Evolutionary conservation across 2,888 invertebrate species (phyloP), one percentile per base, ranked within the genome.

Genomic region (Rotaria magnacalcarata): DNA sequence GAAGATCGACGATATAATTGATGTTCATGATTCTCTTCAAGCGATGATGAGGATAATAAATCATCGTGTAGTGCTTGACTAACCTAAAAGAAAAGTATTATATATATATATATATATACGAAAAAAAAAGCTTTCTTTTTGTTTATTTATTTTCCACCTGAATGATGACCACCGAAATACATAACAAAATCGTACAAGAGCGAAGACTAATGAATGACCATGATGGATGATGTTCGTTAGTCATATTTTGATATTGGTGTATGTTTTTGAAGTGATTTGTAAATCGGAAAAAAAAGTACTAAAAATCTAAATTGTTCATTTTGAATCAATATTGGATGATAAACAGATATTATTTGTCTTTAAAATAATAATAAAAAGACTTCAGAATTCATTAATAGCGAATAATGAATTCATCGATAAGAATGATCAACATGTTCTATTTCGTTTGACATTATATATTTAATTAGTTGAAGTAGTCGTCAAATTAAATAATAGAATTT

Each of bases 1-100:
- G 80, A 80, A 80, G n/a, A 47, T 8, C 80, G 80, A 80, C 80
- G 80, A 80, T 27, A 19, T 67, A 67, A 67, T 67, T 67, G 34
- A 67, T 67, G 34, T 14, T 67, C 67, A 34, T 67, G 6, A 34
- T 19, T 34, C 4, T 67, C 67, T 6, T 67, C 67, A 16, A 67
- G 16, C 34, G 34, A 34, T 67, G 34, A 27, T 60, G 56, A 56
- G 6, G 58, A 34, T 34, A 27, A 67, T 34, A 41, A 41, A 41
- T 67, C 67, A 41, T 34, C 41, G 3, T 67, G 1, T 16, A 27
- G 5, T 67, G 67, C 34, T 67, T 34, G 34, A 41, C 19, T 41
- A 7, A 14, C 19, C 67, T 67, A 67, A 19, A 67, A 34, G 7
- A 67, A 27, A 67, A 67, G 11, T 27, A 27, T 67, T 16, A 3